Evolutionary conservation across 2,113 vertebrate species (phyloP).

Genomic region (Pristiophorus japonicus): DNA sequence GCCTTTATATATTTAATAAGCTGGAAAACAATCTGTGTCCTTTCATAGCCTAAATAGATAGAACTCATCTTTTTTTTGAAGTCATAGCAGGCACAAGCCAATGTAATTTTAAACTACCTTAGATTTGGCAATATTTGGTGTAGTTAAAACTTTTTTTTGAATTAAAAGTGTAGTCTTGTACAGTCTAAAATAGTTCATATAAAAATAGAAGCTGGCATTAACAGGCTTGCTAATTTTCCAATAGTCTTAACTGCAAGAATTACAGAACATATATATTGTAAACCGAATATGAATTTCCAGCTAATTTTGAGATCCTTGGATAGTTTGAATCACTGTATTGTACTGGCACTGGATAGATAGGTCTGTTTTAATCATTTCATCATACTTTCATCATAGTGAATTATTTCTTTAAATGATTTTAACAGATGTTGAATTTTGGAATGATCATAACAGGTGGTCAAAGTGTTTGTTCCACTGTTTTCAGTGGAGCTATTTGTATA

Average conservation of each 20-base stretch:
- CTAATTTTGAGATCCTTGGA: background rate
- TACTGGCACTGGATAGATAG: background rate
- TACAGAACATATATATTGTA: background rate
- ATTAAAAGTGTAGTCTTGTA: background rate
- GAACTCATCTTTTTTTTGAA: background rate
- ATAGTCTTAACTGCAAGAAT: background rate
- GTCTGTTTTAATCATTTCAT: background rate
- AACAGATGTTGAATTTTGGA: slow-evolving; percentile 20
- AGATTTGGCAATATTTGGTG: no score
- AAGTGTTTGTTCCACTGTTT: background rate
- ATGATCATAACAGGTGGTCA: background rate
- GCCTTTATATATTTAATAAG: no score
- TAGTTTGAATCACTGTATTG: background rate
- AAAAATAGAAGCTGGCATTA: background rate
- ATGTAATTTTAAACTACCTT: background rate
- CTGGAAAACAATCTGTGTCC: no score
- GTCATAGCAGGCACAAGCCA: background rate
- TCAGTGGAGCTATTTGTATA: background rate
- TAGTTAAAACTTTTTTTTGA: background rate
- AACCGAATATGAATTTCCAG: background rate
- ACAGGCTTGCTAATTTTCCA: background rate
- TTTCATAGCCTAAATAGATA: background rate
- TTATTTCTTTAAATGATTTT: background rate
- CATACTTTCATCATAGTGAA: background rate
- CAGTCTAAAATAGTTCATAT: background rate